Base-by-base conservation (phyloP, 2,797 vertebrate genomes). In the Mionectes olivaceus region DNA sequence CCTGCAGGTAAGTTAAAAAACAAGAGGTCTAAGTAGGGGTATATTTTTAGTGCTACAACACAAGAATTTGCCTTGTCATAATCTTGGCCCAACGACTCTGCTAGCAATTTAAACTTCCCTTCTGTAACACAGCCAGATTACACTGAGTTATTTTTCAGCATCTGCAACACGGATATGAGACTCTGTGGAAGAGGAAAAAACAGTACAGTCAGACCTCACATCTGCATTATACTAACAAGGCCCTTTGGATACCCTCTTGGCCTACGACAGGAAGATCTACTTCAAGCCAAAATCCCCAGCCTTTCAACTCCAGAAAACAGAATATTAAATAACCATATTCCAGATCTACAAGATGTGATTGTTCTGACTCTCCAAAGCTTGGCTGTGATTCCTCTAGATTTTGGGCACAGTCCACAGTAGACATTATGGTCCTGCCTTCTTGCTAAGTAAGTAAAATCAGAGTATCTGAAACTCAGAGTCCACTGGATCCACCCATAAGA, bases 1-100 rank as follows among this genome's bases (percentile, higher is more conserved):
- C 99, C 99, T 99, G 74, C 18, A 65, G 41, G 71, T 60, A 73
- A 73, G 71, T 10, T 25, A 94, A 64, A 73, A 94, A 44, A 15
- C 49, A 82, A 92, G 41, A 73, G 5, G 64, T 52, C 43, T 65
- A 87, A 91, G 59, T 3, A 83, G 12, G 7, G 28, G 12, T 19
- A 18, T 22, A 47, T 8, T 47, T 76, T 69, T 2, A 44, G 30
- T 55, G 35, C 27, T 81, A 9, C 10, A 39, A 59, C 9, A 49
- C 18, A 55, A 60, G 28, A 70, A 85, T 49, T 60, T 83, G 11
- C 23, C 75, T 69, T 41, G 24, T 69, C 44, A 70, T n/a, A 49
- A 37, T 43, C 37, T 69, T 80, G 33, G 16, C 37, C 4, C 1
- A 87, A 59, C 10, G 22, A 33, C 49, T 83, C 35, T 7, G 5